Evolutionary conservation across 2,888 invertebrate genomes (phyloP), one percentile per base, ranked within the genome.

Genomic region (Oxytorus armatus): DNA sequence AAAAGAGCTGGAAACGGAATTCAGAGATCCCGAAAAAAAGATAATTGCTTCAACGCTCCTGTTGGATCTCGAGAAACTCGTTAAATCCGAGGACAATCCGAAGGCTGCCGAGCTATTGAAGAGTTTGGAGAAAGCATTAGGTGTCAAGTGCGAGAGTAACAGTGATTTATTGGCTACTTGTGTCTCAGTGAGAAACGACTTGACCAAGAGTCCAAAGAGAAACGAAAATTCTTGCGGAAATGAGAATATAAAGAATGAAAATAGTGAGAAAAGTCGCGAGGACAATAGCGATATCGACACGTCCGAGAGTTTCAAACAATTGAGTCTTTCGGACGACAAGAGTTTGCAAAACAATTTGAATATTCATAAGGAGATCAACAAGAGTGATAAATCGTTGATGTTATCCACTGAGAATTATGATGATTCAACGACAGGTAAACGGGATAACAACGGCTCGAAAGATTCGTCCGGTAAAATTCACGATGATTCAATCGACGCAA

Each of bases 111-210:
- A 88, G 74, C 83, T 91, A 33, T 75, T 92, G 33, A 82, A 87
- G 66, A 88, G 89, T 84, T 85, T 92, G 59, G 89, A 90, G 51
- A 88, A 86, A 72, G 85, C 81, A 8, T 83, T 91, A 44, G 90
- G 90, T 7, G 69, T 91, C 1, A 86, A 89, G 25, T 88, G 82
- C 70, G 81, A 86, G 14, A 88, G 82, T 73, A 90, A 91, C 79
- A 83, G 87, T 7, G 87, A 91, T 79, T 84, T 90, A 69, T 83
- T 91, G 53, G 77, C 84, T 14, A 82, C 85, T 4, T 89, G 79
- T 75, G 57, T 82, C 18, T 3, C 49, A 11, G 51, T 61, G 7
- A 78, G 74, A 25, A 74, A 61, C 53, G 61, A 82, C 47, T 69
- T 81, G 18, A 66, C 66, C 7, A 84, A 82, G 68, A 84, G 82